Conservation (phyloP, 2,797 vertebrate genomes). For the Choloepus didactylus region DNA sequence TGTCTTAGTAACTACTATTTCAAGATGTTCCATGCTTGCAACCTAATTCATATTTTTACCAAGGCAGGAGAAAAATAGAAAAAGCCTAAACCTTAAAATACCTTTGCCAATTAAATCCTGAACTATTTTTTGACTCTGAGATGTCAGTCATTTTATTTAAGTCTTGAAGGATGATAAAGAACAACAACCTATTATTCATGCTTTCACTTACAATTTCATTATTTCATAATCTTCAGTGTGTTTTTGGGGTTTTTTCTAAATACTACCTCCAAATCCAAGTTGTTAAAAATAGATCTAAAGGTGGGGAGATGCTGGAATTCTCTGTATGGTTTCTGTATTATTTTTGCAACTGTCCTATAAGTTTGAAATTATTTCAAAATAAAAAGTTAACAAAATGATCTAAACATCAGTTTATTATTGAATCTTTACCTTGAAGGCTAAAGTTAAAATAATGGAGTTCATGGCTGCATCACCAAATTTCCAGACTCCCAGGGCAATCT, state of each 20-base stretch:
- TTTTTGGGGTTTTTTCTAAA: slow-evolving; percentile 22
- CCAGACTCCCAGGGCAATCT: slow-evolving; percentile 34
- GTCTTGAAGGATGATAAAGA: slow-evolving; percentile 40
- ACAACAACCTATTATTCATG: slow-evolving; percentile 19
- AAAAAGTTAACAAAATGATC: slow-evolving; percentile 8
- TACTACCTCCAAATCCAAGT: slow-evolving; percentile 7
- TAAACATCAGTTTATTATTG: neutral
- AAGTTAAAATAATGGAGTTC: slow-evolving; percentile 56
- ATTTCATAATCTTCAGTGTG: neutral
- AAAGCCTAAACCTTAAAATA: slow-evolving; percentile 80
- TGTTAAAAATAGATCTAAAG: slow-evolving; percentile 51
- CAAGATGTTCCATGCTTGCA: slow-evolving; percentile 70
- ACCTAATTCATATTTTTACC: slow-evolving; percentile 78
- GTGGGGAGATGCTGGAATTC: too few relatives aligned
- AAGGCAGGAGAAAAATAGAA: slow-evolving; percentile 73
- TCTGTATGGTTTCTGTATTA: too few relatives aligned
- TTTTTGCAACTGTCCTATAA: too few relatives aligned
- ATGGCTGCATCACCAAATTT: slow-evolving; percentile 34
- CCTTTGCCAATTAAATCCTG: slow-evolving; percentile 79
- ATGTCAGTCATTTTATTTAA: slow-evolving; percentile 73
- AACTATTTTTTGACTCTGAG: slow-evolving; percentile 77
- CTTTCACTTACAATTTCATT: slow-evolving; percentile 49
- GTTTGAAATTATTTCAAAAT: too few relatives aligned
- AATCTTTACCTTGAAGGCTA: slow-evolving; percentile 43
- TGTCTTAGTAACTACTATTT: slow-evolving; percentile 85